Percentiles rank a stretch among this genome's conserved stretches.
phyloP scores from a whole-genome alignment of 2,888 invertebrate species.

The Xestobium rufovillosum region DNA sequence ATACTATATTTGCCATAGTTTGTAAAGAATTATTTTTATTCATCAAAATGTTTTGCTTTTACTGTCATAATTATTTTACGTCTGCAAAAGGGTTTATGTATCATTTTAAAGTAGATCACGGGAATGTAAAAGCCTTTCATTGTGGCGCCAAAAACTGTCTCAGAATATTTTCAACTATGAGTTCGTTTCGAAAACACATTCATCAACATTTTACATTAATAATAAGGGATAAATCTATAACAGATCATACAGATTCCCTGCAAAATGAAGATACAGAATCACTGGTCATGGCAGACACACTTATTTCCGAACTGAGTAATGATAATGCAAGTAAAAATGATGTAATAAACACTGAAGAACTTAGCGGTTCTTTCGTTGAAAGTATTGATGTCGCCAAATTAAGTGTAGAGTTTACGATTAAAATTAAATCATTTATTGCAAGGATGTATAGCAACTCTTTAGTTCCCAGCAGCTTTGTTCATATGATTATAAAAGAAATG shows the following conservation, averaged over 20 bases:
- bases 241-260: not conserved
- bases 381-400: not conserved
- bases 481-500: not conserved
- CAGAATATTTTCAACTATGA: not conserved
- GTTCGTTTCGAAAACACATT: not conserved
- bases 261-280: not conserved
- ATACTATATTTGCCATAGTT: no score
- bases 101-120: not conserved
- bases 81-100: not conserved
- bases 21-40: no score
- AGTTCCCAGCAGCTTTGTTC: conserved; percentile 1
- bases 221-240: no score
- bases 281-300: not conserved
- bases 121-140: not conserved
- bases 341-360: no score
- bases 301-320: not conserved
- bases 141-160: not conserved
- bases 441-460: conserved; percentile 1
- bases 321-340: not conserved
- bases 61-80: not conserved
- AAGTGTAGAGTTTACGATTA: no score
- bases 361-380: no score
- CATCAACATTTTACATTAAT: not conserved
- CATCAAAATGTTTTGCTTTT: not conserved
- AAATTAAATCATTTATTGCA: not conserved